Base-by-base conservation (phyloP, 1,140 invertebrate genomes). In the Trachymyrmex septentrionalis region DNA sequence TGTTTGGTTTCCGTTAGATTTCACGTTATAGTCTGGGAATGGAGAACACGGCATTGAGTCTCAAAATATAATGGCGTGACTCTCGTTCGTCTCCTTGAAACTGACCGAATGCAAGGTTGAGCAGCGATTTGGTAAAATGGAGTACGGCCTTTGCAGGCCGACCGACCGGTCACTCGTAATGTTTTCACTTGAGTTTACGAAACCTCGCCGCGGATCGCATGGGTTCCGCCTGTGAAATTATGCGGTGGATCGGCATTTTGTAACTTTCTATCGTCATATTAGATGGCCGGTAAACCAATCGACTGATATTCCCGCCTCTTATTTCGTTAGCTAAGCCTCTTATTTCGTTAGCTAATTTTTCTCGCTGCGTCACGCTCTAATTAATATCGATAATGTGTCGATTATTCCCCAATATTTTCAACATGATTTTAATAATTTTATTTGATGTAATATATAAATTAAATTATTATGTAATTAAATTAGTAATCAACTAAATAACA, bases 91-190 rank as follows among this genome's bases (percentile, higher is more conserved):
- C 50, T 63, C 88, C 87, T 89, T 89, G 88, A 89, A 89, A 89
- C 87, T 89, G 87, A 88, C 87, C 84, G 71, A 86, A 76, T 27
- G n/a, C 87, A 89, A 89, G 87, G 87, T 66, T 82, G 63, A 75
- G 48, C 27, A 50, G 82, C 75, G 87, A 89, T 89, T 89, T 57
- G 88, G 50, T 61, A 80, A 89, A 81, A 89, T 55, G 30, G 67
- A 64, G 38, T 44, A 10, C 82, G 87, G 61, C 81, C 81, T 88
- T 88, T 88, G 73, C 48, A 67, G 59, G 27, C 72, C 66, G 66
- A 12, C 53, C 67, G 21, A 21, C 27, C 30, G 72, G n/a, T 19
- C 63, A 69, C 14, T 63, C 78, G 30, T 24, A 12, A 12, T 63
- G 61, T 88, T 89, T 89, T 90, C 87, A 77, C 77, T 38, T 6